Percentiles rank a stretch among this genome's conserved stretches.
phyloP scores from a whole-genome alignment of 2,113 vertebrate genomes.

The Nestor notabilis region DNA sequence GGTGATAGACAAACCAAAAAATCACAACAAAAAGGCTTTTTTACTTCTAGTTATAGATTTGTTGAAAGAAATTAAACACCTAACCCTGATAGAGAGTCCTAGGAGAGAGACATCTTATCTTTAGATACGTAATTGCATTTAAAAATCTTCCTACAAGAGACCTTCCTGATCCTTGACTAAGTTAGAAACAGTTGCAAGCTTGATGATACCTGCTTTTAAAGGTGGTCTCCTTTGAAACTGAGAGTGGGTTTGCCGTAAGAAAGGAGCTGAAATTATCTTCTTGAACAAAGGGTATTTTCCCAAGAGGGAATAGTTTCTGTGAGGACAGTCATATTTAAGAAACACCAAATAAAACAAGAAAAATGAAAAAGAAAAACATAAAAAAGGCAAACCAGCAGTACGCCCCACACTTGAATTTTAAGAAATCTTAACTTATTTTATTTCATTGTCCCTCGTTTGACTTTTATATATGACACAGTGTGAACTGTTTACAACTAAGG shows the following conservation, averaged over 20 bases:
- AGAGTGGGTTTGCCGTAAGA: not conserved
- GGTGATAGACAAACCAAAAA: not conserved
- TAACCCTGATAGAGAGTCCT: not conserved
- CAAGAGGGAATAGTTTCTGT: not conserved
- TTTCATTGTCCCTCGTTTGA: not conserved
- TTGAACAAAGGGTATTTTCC: not conserved
- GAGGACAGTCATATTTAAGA: not conserved
- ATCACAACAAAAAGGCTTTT: not conserved
- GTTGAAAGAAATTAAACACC: not conserved
- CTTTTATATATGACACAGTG: not conserved
- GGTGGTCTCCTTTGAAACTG: not conserved
- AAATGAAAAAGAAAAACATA: not conserved
- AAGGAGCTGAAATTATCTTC: not conserved
- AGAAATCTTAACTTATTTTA: not conserved
- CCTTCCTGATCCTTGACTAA: not conserved
- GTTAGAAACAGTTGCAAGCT: not conserved
- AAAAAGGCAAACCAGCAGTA: accelerated
- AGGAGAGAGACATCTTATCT: not conserved
- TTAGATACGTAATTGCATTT: not conserved
- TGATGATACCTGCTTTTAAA: not conserved
- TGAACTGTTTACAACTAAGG: not conserved
- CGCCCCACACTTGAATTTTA: not conserved
- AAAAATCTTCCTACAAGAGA: not conserved
- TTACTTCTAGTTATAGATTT: not conserved
- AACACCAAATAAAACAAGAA: not conserved